Percentiles rank a stretch among this genome's conserved stretches.
Evolutionary conservation across 2,888 invertebrate genomes (phyloP).

Genomic region (Tridacna gigas): DNA sequence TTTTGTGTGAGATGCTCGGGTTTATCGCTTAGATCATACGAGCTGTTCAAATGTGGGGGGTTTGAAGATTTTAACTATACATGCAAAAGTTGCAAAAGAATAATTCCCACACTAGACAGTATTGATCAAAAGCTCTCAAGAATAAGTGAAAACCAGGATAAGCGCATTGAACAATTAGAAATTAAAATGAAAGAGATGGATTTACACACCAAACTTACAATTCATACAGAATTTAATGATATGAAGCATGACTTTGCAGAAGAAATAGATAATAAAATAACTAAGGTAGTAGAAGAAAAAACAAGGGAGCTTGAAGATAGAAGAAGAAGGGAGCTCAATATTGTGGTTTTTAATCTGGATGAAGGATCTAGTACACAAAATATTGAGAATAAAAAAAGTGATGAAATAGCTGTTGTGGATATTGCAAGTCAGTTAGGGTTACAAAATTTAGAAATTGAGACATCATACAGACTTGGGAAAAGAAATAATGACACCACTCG

Average conservation of each 20-base stretch:
- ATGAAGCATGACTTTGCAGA: not conserved
- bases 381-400: slow-evolving; percentile 3
- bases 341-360: slow-evolving; percentile 1
- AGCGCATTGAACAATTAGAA: slow-evolving; percentile 1
- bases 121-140: not conserved
- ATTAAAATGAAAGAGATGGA: not conserved
- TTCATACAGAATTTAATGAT: not conserved
- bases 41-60: not conserved
- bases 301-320: not conserved
- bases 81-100: slow-evolving; percentile 21
- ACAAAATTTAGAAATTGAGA: not conserved
- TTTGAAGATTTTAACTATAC: not conserved
- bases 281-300: not conserved
- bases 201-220: not conserved
- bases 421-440: not conserved
- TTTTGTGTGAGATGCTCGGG: slow-evolving; percentile 11
- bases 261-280: not conserved
- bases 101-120: not conserved
- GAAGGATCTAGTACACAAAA: not conserved
- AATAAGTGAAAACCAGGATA: not conserved
- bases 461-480: slow-evolving; percentile 18
- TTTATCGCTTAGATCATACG: not conserved
- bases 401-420: not conserved
- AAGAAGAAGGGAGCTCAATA: slow-evolving; percentile 5
- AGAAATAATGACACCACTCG: not conserved